A percentile compares a stretch with the other conserved stretches of the same genome.
These are phyloP conservation scores for Aselliscus stoliczkanus DNA, from an alignment of 2,797 vertebrate species.

Conservation along the genomic window DNA sequence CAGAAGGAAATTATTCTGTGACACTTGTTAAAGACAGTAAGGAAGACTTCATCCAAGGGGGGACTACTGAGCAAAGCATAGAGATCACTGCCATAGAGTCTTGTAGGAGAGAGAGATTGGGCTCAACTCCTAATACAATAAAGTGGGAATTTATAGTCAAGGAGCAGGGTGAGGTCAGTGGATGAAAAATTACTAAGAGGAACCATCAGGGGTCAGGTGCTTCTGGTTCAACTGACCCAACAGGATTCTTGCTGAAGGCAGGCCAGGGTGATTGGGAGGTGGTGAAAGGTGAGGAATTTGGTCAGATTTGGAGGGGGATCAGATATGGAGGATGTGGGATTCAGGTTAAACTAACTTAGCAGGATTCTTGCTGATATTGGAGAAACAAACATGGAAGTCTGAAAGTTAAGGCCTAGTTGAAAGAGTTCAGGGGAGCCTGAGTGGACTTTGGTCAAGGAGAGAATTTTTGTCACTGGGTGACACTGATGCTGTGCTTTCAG, in stretches of 20 bases:
- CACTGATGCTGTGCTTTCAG: fast-evolving
- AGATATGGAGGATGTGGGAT: neutral
- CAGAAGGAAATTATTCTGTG: neutral
- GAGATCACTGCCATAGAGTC: no score
- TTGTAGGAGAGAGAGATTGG: neutral
- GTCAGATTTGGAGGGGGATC: neutral
- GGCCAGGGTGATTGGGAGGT: neutral
- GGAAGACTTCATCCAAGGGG: neutral
- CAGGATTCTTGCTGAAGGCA: neutral
- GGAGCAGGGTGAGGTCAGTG: neutral
- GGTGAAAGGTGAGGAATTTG: neutral
- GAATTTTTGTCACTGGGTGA: neutral
- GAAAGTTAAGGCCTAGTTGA: neutral
- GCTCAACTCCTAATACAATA: neutral
- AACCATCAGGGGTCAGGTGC: neutral
- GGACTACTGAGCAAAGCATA: no score
- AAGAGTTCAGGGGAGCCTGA: neutral
- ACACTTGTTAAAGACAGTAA: neutral
- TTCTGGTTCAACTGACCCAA: neutral
- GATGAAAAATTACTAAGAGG: neutral
- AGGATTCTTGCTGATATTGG: neutral
- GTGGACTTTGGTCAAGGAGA: neutral
- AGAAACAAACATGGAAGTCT: neutral
- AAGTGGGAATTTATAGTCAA: neutral
- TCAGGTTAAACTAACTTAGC: neutral